Conservation (phyloP, 2,113 vertebrate species). For the Martes martes region DNA sequence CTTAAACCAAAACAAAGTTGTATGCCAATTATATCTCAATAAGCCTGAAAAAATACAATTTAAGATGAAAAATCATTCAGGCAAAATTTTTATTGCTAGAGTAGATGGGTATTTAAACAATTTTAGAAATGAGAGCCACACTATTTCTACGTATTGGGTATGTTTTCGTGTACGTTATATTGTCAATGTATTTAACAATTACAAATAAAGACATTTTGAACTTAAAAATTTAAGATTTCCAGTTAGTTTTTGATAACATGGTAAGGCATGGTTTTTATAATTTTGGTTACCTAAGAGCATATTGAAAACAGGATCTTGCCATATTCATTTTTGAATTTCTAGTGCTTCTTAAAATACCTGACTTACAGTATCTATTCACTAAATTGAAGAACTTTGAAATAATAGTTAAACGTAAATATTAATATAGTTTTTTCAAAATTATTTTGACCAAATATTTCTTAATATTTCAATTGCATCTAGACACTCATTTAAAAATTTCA, state of each 20-base stretch:
- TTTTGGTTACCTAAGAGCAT: neutral
- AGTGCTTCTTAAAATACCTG: neutral
- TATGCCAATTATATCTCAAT: neutral
- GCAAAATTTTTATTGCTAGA: neutral
- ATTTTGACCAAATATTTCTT: neutral
- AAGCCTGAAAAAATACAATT: neutral
- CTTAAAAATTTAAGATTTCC: neutral
- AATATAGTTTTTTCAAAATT: neutral
- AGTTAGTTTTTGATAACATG: neutral
- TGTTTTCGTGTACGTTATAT: neutral
- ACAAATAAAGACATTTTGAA: neutral
- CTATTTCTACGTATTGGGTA: neutral
- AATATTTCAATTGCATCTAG: neutral
- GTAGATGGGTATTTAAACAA: neutral
- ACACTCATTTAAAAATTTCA: neutral
- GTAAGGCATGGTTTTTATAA: neutral
- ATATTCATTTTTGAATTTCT: neutral
- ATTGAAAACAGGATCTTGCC: neutral
- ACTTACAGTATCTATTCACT: neutral
- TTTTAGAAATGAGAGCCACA: neutral
- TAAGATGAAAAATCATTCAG: conserved; percentile 6
- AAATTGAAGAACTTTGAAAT: neutral
- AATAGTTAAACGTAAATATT: neutral
- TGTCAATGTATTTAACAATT: neutral
- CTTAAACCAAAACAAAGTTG: neutral